These are phyloP conservation scores for Uropetala carovei DNA, from an alignment of 2,888 invertebrate species.

Conservation along the genomic window DNA sequence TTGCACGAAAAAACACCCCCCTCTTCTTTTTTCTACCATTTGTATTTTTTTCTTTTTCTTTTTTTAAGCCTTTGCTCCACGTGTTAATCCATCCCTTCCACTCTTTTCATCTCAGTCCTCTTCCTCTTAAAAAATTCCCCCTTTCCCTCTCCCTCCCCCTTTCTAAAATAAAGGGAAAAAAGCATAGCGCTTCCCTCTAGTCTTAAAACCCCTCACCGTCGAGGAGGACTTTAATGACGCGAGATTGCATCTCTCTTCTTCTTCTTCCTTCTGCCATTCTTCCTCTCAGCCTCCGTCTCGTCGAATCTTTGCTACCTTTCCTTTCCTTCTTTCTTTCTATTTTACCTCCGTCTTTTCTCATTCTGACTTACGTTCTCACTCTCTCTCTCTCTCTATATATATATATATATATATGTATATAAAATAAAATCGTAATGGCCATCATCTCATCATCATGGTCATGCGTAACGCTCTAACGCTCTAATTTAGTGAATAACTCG, in stretches of 20 bases:
- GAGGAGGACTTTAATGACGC: constrained; percentile 29
- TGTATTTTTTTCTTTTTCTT: neutral
- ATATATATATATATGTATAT: no score
- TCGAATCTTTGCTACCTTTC: neutral
- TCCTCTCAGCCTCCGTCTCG: neutral
- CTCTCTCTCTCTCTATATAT: neutral
- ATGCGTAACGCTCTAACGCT: no score
- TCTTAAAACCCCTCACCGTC: constrained; percentile 39
- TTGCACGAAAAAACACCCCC: neutral
- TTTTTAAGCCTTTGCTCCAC: neutral
- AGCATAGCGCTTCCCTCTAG: constrained; percentile 28
- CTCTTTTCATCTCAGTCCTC: neutral
- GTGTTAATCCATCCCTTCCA: neutral
- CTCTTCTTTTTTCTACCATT: neutral
- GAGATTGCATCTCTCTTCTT: constrained; percentile 42
- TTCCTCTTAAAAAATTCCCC: neutral
- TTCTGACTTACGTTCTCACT: neutral
- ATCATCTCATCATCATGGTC: no score
- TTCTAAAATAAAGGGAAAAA: neutral
- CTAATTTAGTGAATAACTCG: no score
- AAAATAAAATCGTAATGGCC: no score
- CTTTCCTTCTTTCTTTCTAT: neutral
- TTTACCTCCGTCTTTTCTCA: no score
- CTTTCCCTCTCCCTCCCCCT: neutral
- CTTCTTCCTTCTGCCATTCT: neutral